Conservation (phyloP, 1,140 invertebrate species). For the Riptortus pedestris region DNA sequence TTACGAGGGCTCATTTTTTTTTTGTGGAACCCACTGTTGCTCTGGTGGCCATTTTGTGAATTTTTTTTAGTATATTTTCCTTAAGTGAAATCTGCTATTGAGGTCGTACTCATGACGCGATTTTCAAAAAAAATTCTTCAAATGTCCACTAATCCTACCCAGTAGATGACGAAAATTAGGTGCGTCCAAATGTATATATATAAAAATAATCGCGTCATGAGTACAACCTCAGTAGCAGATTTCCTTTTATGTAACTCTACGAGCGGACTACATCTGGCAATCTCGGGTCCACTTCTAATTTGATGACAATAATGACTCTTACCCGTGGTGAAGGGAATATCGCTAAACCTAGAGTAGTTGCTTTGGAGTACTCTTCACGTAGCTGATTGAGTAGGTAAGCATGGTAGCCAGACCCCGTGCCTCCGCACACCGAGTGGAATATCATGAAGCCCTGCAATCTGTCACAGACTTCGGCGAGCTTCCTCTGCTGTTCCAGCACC, state of each 20-base stretch:
- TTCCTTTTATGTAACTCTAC: not conserved
- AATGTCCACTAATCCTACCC: no score
- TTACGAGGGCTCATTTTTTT: not conserved
- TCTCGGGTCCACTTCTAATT: slow-evolving; percentile 45
- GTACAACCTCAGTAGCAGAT: not conserved
- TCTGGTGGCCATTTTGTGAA: not conserved
- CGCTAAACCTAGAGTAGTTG: slow-evolving; percentile 62
- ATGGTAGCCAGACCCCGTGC: slow-evolving; percentile 69
- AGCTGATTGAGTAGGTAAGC: slow-evolving; percentile 66
- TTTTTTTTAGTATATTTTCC: no score
- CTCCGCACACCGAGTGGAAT: slow-evolving; percentile 71
- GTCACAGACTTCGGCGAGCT: slow-evolving; percentile 39
- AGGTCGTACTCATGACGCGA: no score
- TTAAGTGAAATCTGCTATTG: no score
- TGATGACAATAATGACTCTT: slow-evolving; percentile 30
- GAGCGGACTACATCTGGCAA: not conserved
- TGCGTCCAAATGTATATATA: not conserved
- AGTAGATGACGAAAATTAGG: no score
- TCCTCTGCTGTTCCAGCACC: slow-evolving; percentile 37
- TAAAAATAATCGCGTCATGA: not conserved
- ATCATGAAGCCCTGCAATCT: slow-evolving; percentile 59
- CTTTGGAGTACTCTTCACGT: slow-evolving; percentile 61
- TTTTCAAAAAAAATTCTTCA: no score
- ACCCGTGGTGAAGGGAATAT: slow-evolving; percentile 69
- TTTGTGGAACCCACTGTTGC: not conserved